Conservation (phyloP, 1,140 invertebrate species). For the Drosophila rhopaloa region DNA sequence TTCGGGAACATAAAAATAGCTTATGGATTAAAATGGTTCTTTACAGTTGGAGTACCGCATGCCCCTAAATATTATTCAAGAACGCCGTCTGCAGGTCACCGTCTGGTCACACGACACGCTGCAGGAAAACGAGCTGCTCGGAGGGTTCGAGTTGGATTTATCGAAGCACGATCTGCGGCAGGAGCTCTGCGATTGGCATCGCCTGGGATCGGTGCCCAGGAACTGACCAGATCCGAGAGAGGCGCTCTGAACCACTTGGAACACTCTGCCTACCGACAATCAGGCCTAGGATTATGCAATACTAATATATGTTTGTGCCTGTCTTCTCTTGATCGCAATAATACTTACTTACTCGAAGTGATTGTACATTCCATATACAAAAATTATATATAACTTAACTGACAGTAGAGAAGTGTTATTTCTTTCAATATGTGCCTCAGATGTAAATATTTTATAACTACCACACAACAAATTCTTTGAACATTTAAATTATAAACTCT, state of each 20-base stretch:
- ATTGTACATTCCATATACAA: constrained; percentile 77
- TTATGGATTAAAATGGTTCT: neutral
- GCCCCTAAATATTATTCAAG: constrained; percentile 91
- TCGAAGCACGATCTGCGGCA: constrained; percentile 89
- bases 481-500: constrained; percentile 24
- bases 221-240: constrained; percentile 43
- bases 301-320: constrained; percentile 64
- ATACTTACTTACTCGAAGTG: constrained; percentile 76
- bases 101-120: constrained; percentile 97
- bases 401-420: constrained; percentile 39
- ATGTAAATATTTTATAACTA: constrained; percentile 28
- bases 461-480: constrained; percentile 18
- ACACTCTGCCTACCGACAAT: constrained; percentile 45
- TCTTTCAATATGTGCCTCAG: constrained; percentile 32
- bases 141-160: constrained; percentile 93
- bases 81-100: constrained; percentile 93
- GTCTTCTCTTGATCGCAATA: constrained; percentile 72
- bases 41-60: constrained; percentile 94
- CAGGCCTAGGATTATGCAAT: constrained; percentile 46
- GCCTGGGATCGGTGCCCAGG: constrained; percentile 87
- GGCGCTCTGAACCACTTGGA: constrained; percentile 4
- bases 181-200: constrained; percentile 93
- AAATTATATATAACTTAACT: constrained; percentile 38
- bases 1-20: neutral
- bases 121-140: constrained; percentile 98